Evolutionary conservation across 2,888 invertebrate species (phyloP).

Genomic region (Leistus spinibarbis): DNA sequence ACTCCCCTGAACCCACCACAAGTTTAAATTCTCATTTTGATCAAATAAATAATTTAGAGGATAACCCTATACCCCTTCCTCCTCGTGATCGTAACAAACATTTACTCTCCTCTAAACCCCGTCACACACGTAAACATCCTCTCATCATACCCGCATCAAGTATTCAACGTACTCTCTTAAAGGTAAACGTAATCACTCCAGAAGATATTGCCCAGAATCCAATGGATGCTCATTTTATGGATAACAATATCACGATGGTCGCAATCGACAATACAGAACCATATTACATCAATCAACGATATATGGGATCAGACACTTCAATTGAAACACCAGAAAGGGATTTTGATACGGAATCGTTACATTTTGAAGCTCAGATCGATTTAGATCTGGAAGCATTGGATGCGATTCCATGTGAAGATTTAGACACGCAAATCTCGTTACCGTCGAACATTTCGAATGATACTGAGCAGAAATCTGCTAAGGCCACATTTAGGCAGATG

Average conservation of each 20-base stretch:
- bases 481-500: slow-evolving; percentile 19
- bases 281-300: slow-evolving; percentile 41
- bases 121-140: slow-evolving; percentile 83
- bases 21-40: not conserved
- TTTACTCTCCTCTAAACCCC: slow-evolving; percentile 67
- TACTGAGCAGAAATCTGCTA: slow-evolving; percentile 13
- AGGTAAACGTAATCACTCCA: slow-evolving; percentile 60
- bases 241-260: slow-evolving; percentile 45
- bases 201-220: slow-evolving; percentile 45
- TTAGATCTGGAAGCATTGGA: slow-evolving; percentile 67
- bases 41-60: slow-evolving; percentile 46
- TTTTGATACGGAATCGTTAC: slow-evolving; percentile 56
- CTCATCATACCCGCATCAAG: slow-evolving; percentile 74
- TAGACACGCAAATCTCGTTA: slow-evolving; percentile 29
- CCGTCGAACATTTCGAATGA: slow-evolving; percentile 6
- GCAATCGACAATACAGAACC: slow-evolving; percentile 42
- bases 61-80: slow-evolving; percentile 78
- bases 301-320: slow-evolving; percentile 35
- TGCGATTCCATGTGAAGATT: slow-evolving; percentile 55
- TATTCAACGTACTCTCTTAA: slow-evolving; percentile 66
- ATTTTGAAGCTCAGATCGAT: slow-evolving; percentile 68
- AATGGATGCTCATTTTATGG: slow-evolving; percentile 50
- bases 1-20: not conserved
- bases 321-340: slow-evolving; percentile 42
- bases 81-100: slow-evolving; percentile 74